Conservation (phyloP, 2,888 invertebrate genomes). For the Muscina levida region DNA sequence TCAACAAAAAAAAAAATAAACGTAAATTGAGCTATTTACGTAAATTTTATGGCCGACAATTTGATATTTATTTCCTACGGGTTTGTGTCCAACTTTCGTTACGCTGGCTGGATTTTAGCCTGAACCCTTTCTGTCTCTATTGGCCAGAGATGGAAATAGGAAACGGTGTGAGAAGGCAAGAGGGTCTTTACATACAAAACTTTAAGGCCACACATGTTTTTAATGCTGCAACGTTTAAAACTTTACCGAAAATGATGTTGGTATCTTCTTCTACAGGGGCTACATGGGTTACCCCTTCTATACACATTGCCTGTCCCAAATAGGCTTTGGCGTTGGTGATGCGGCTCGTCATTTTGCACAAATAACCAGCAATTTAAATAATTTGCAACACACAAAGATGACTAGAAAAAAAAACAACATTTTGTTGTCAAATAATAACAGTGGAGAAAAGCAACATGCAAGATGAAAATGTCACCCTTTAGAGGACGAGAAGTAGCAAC, state of each 20-base stretch:
- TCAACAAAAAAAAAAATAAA: conserved; percentile 67
- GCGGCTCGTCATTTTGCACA: conserved; percentile 34
- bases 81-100: conserved; percentile 6
- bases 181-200: no score
- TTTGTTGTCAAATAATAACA: conserved; percentile 9
- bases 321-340: conserved; percentile 14
- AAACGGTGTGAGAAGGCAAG: no score
- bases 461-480: conserved; percentile 9
- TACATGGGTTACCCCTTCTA: no score
- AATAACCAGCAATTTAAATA: conserved; percentile 49
- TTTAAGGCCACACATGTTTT: conserved; percentile 55
- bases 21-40: conserved; percentile 78
- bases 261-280: neutral
- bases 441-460: neutral
- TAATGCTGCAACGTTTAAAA: conserved; percentile 48
- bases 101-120: conserved; percentile 28
- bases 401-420: conserved; percentile 48
- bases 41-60: conserved; percentile 77
- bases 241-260: neutral
- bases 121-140: conserved; percentile 51
- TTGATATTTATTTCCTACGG: conserved; percentile 70
- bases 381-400: conserved; percentile 41
- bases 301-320: no score
- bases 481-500: no score
- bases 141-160: conserved; percentile 56